These are phyloP conservation scores for Calameuta filiformis DNA, from an alignment of 2,888 invertebrate genomes.

Conservation along the genomic window DNA sequence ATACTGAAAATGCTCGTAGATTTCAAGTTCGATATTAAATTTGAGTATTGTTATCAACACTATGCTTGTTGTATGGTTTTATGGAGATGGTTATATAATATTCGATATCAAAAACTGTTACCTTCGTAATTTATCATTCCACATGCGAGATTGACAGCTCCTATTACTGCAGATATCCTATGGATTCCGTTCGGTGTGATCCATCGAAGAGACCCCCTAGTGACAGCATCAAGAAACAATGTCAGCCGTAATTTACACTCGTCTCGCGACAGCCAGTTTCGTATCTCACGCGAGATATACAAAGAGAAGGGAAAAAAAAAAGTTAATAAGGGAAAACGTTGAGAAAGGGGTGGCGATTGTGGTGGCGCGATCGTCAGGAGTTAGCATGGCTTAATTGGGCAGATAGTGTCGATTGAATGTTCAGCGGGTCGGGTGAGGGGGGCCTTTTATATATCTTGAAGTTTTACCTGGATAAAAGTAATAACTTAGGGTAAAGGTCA, in stretches of 20 bases:
- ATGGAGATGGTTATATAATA: neutral
- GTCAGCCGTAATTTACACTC: constrained; percentile 21
- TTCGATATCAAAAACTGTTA: too few species aligned
- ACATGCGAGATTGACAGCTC: neutral
- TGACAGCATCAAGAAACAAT: constrained; percentile 14
- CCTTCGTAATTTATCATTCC: neutral
- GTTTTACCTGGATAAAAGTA: constrained; percentile 40
- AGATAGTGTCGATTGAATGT: constrained; percentile 43
- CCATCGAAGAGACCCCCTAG: neutral
- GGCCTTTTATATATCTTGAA: constrained; percentile 24
- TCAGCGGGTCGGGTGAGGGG: constrained; percentile 20
- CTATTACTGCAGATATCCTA: neutral
- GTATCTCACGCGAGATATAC: constrained; percentile 50
- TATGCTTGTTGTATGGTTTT: neutral
- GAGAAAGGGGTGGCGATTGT: neutral
- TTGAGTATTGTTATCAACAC: neutral
- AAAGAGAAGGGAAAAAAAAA: neutral
- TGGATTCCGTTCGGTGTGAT: neutral
- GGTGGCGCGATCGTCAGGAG: neutral
- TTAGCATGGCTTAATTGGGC: constrained; percentile 39
- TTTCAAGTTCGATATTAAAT: neutral
- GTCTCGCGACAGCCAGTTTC: constrained; percentile 32
- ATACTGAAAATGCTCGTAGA: neutral
- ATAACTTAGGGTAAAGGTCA: constrained; percentile 42
- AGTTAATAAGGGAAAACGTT: neutral